phyloP scores from a whole-genome alignment of 2,888 invertebrate genomes.

The Drosophila parthenogenetica region DNA sequence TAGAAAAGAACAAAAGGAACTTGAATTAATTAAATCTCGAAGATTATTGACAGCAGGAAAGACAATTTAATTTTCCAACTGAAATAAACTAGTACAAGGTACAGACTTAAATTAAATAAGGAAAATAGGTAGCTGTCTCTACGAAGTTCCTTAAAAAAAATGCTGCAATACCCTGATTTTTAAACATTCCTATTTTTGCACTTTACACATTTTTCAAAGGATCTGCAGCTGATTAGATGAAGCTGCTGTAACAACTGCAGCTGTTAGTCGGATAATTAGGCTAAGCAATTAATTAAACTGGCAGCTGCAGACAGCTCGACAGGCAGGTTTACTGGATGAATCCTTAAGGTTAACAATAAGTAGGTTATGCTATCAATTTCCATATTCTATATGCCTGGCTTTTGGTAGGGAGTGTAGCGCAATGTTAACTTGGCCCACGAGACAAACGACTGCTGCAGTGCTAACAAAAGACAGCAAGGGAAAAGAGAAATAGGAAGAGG shows the following conservation, averaged over 20 bases:
- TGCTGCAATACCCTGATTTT: background rate
- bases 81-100: no score
- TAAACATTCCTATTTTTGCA: background rate
- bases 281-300: constrained; percentile 42
- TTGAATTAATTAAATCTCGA: background rate
- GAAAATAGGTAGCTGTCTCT: background rate
- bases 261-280: constrained; percentile 56
- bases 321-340: constrained; percentile 23
- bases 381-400: constrained; percentile 60
- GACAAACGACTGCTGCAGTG: constrained; percentile 70
- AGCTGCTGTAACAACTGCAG: constrained; percentile 9
- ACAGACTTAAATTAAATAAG: background rate
- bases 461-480: background rate
- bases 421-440: constrained; percentile 53
- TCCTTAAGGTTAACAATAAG: constrained; percentile 42
- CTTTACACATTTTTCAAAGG: background rate
- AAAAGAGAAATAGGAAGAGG: no score
- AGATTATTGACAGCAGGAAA: no score
- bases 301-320: constrained; percentile 31
- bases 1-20: background rate
- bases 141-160: background rate
- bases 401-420: constrained; percentile 44
- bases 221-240: constrained; percentile 10
- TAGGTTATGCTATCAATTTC: constrained; percentile 66
- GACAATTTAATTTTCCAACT: no score